A percentile compares a stretch with the other conserved stretches of the same genome.
These are phyloP conservation scores for Cossypha caffra DNA, from an alignment of 2,797 vertebrate species.

Conservation along the genomic window DNA sequence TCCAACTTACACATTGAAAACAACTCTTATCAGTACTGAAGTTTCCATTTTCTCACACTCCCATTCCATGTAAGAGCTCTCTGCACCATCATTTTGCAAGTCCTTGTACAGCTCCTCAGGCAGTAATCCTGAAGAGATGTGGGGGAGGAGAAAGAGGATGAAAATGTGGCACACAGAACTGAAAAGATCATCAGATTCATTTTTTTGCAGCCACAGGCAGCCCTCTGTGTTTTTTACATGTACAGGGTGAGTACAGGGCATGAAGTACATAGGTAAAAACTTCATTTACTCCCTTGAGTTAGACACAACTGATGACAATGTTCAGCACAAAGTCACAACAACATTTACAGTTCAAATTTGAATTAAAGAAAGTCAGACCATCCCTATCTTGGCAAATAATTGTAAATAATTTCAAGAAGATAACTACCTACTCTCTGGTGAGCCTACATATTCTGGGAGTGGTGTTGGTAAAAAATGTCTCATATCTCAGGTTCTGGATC, in stretches of 20 bases:
- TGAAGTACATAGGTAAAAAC: background rate
- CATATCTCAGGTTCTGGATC: background rate
- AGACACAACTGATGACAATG: background rate
- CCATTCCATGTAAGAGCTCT: background rate
- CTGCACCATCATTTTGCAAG: background rate
- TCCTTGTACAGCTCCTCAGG: background rate
- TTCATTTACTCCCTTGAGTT: background rate
- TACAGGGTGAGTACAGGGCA: background rate
- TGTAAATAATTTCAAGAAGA: background rate
- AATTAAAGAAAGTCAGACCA: background rate
- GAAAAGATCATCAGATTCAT: fast-evolving
- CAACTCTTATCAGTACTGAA: background rate
- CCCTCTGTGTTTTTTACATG: background rate
- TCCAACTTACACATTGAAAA: background rate
- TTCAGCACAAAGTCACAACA: fast-evolving
- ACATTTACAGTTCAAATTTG: background rate
- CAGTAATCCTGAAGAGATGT: background rate
- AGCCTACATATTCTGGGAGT: background rate
- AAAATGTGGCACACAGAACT: fast-evolving
- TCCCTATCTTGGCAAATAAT: background rate
- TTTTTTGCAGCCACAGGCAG: background rate
- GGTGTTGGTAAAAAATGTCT: background rate
- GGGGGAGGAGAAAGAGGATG: fast-evolving
- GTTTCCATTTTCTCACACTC: background rate
- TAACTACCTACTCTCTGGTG: background rate